Conservation (phyloP, 2,888 invertebrate genomes). For the Cylindroiulus punctatus region DNA sequence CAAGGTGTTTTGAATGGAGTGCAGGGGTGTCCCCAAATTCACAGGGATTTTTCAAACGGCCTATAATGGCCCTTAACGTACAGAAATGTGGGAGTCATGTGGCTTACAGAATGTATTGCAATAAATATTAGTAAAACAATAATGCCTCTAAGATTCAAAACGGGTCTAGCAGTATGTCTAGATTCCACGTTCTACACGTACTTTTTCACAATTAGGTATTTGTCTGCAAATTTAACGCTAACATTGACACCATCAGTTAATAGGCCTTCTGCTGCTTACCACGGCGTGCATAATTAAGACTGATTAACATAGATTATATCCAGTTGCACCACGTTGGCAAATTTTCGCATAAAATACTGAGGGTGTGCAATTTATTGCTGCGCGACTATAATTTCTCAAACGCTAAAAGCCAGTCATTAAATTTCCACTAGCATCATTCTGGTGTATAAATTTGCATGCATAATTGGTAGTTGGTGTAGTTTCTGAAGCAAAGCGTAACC, state of each 20-base stretch:
- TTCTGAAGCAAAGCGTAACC: neutral
- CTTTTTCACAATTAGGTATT: neutral
- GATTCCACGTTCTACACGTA: too few relatives aligned
- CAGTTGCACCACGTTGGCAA: neutral
- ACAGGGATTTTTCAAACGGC: too few relatives aligned
- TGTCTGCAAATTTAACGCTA: neutral
- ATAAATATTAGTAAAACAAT: too few relatives aligned
- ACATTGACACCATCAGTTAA: neutral
- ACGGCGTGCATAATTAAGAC: neutral
- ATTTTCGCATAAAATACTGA: neutral
- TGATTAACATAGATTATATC: slow-evolving; percentile 9
- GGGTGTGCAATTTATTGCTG: neutral
- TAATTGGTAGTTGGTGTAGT: neutral
- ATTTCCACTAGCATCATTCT: slow-evolving; percentile 12
- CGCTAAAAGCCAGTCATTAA: neutral
- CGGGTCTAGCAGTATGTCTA: too few relatives aligned
- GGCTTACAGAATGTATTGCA: too few relatives aligned
- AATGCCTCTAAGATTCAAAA: too few relatives aligned
- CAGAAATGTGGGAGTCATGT: too few relatives aligned
- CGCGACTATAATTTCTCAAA: slow-evolving; percentile 4
- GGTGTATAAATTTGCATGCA: slow-evolving; percentile 23
- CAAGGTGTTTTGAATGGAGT: too few relatives aligned
- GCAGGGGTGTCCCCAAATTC: too few relatives aligned
- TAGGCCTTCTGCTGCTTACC: neutral
- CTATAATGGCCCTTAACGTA: too few relatives aligned